These are phyloP conservation scores for Scartelaos histophorus DNA, from an alignment of 2,113 vertebrate genomes.

Conservation along the genomic window DNA sequence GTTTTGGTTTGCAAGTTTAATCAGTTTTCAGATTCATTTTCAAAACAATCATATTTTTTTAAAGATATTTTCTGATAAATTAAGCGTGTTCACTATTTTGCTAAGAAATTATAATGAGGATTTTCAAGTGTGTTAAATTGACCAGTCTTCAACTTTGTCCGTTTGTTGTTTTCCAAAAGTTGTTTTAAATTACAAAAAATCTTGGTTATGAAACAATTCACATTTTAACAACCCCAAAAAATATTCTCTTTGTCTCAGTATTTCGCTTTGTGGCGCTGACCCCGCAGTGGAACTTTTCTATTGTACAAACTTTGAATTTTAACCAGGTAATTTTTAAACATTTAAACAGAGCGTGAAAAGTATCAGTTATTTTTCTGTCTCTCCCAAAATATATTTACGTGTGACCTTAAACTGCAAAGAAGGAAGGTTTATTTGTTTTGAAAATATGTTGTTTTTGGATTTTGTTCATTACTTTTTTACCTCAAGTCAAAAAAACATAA, in stretches of 20 bases:
- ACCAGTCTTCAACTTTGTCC: not conserved
- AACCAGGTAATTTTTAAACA: not conserved
- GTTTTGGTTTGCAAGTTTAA: not conserved
- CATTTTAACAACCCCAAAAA: not conserved
- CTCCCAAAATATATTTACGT: not conserved
- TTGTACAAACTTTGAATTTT: not conserved
- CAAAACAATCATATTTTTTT: no score
- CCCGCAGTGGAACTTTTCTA: not conserved
- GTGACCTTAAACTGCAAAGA: not conserved
- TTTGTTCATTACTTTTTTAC: constrained; percentile 11
- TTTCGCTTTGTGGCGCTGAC: not conserved
- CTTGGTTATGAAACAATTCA: not conserved
- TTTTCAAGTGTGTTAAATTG: not conserved
- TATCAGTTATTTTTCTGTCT: not conserved
- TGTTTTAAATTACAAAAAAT: not conserved
- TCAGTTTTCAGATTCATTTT: not conserved
- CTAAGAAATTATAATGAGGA: not conserved
- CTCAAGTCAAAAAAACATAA: not conserved
- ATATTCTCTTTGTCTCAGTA: not conserved
- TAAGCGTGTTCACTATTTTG: not conserved
- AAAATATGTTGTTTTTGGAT: not conserved
- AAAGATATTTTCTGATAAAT: no score
- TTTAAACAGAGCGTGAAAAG: not conserved
- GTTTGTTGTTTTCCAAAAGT: not conserved
- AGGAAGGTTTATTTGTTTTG: not conserved